phyloP scores from a whole-genome alignment of 2,113 vertebrate species.

The Dicentrarchus labrax region DNA sequence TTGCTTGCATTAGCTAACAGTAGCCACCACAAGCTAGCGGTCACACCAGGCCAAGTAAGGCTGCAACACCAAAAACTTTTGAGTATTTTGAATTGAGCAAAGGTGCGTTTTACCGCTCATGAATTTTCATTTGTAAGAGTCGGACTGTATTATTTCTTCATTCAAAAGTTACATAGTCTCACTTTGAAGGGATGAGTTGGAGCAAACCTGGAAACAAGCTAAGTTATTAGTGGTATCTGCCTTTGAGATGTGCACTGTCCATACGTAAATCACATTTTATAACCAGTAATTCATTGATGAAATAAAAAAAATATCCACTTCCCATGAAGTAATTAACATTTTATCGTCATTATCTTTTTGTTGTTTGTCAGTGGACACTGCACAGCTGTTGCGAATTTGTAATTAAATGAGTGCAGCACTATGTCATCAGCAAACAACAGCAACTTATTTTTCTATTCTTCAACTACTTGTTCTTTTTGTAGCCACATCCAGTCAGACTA shows the following conservation, averaged over 20 bases:
- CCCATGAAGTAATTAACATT: slow-evolving; percentile 17
- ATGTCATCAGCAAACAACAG: slow-evolving; percentile 43
- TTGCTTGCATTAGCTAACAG: not conserved
- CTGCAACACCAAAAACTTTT: not conserved
- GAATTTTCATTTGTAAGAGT: not conserved
- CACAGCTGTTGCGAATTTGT: slow-evolving; percentile 39
- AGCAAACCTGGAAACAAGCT: slow-evolving; percentile 39
- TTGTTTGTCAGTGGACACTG: slow-evolving; percentile 41
- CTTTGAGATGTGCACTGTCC: slow-evolving; percentile 48
- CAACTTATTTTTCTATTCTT: slow-evolving; percentile 53
- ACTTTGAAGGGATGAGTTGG: slow-evolving; percentile 55
- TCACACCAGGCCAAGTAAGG: not conserved
- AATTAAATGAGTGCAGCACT: slow-evolving; percentile 14
- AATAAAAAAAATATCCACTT: not conserved
- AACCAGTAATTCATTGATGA: slow-evolving; percentile 27
- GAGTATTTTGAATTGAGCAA: not conserved
- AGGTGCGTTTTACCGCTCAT: not conserved
- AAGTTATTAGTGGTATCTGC: slow-evolving; percentile 23
- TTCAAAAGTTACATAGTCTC: slow-evolving; percentile 39
- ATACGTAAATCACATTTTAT: slow-evolving; percentile 3
- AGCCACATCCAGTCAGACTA: slow-evolving; percentile 65
- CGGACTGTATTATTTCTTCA: not conserved
- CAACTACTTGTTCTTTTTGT: slow-evolving; percentile 40
- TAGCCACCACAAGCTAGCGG: not conserved
- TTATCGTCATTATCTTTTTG: slow-evolving; percentile 10